Percentiles rank a stretch among this genome's conserved stretches.
These are phyloP conservation scores for Drosophila cognata DNA, from an alignment of 2,888 invertebrate genomes.

Conservation along the genomic window DNA sequence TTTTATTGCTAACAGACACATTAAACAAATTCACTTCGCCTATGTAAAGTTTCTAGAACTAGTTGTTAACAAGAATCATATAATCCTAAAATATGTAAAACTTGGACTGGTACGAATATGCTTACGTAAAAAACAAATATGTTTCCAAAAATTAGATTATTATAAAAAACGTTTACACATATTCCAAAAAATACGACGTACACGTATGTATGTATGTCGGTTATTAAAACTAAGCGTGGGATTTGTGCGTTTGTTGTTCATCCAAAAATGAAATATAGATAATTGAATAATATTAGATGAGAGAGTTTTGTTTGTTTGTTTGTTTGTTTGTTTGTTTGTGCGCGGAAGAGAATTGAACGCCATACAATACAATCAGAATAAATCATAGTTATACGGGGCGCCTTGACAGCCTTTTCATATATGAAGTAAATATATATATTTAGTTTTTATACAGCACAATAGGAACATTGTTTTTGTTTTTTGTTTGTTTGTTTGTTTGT, in stretches of 20 bases:
- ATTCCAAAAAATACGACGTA: slow-evolving; percentile 30
- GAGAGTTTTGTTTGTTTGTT: slow-evolving; percentile 23
- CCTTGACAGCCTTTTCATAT: slow-evolving; percentile 35
- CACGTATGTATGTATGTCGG: background rate
- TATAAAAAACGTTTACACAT: slow-evolving; percentile 32
- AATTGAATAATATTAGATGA: slow-evolving; percentile 19
- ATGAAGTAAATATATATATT: slow-evolving; percentile 4
- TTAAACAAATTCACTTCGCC: slow-evolving; percentile 19
- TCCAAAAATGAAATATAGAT: slow-evolving; percentile 14
- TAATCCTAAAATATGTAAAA: slow-evolving; percentile 62
- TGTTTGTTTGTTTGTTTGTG: slow-evolving; percentile 17
- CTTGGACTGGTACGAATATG: slow-evolving; percentile 59
- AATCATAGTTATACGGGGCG: slow-evolving; percentile 15
- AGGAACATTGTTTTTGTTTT: slow-evolving; percentile 33
- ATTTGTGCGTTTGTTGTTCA: background rate
- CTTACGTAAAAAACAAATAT: slow-evolving; percentile 48
- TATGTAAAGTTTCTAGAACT: slow-evolving; percentile 20
- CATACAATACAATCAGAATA: slow-evolving; percentile 12
- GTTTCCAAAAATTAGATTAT: slow-evolving; percentile 42
- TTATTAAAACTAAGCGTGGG: slow-evolving; percentile 23
- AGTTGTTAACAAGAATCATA: slow-evolving; percentile 49
- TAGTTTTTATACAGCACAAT: slow-evolving; percentile 10
- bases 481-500: background rate
- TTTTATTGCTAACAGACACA: slow-evolving; percentile 27
- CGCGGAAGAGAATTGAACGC: slow-evolving; percentile 14